Evolutionary conservation across 1,140 invertebrate genomes (phyloP).

Genomic region (Papilio polytes): DNA sequence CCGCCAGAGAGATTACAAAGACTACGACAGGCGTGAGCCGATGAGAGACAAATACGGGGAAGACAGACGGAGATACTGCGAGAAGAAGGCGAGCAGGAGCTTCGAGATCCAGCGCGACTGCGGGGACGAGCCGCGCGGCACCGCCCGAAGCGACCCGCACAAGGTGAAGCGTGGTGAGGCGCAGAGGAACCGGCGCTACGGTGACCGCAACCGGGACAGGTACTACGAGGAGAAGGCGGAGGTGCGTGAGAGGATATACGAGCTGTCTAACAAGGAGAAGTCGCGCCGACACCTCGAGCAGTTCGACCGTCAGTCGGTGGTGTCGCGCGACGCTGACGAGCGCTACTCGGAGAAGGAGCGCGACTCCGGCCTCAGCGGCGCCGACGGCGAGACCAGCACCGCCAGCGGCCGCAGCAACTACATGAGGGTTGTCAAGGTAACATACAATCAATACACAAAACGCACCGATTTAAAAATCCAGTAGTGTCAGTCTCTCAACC

Average conservation of each 20-base stretch:
- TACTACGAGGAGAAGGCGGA: constrained; percentile 68
- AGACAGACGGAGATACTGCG: constrained; percentile 56
- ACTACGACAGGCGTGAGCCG: constrained; percentile 50
- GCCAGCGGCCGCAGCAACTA: constrained; percentile 72
- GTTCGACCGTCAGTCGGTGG: constrained; percentile 66
- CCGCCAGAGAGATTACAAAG: constrained; percentile 52
- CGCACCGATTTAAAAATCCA: too few relatives aligned
- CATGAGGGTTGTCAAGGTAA: constrained; percentile 71
- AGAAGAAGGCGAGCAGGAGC: constrained; percentile 70
- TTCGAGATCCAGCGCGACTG: constrained; percentile 66
- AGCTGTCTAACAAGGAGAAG: constrained; percentile 54
- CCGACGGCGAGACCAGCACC: constrained; percentile 71
- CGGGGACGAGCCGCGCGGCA: constrained; percentile 57
- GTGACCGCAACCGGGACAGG: constrained; percentile 57
- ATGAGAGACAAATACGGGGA: constrained; percentile 54
- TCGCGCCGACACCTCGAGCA: constrained; percentile 58
- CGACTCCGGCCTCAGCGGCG: constrained; percentile 72
- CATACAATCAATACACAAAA: too few relatives aligned
- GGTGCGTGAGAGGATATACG: constrained; percentile 45
- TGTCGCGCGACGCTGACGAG: constrained; percentile 68
- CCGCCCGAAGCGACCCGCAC: constrained; percentile 60
- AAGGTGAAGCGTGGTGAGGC: constrained; percentile 55
- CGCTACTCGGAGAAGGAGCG: constrained; percentile 68
- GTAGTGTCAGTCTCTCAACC: neutral
- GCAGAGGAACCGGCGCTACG: constrained; percentile 53